Base-by-base conservation (phyloP, 2,888 invertebrate genomes). In the Tanytarsus gracilentus region DNA sequence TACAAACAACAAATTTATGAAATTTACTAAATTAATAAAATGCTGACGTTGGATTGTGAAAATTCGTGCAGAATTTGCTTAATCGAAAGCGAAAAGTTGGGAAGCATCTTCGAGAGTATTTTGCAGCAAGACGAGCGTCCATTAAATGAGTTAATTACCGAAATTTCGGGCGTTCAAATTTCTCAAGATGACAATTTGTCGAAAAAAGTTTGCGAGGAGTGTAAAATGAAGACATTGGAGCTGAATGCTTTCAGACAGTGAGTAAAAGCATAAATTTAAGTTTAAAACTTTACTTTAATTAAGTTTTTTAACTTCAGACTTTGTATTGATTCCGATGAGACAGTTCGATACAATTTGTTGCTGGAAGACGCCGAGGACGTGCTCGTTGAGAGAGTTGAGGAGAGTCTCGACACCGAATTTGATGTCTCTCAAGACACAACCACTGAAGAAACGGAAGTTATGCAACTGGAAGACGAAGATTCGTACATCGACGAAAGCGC, bases 181-280 rank as follows among this genome's bases (percentile, higher is more conserved):
- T 27, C 27, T 4, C 11, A 11, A 9, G n/a, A n/a, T 44, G 58
- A 58, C 23, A 16, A 8, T 6, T 21, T 58, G 3, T 40, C 40
- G 2, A 44, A 58, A 29, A 58, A 58, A 23, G 21, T 58, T 29
- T 58, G 58, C 16, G 40, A 58, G 48, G 48, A 58, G 4, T 58
- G 58, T 11, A 14, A 9, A 18, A 3, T 7, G 2, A 58, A 58
- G 18, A 29, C 30, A 8, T 14, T 58, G 11, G 48, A 27, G 5
- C 30, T 58, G 21, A 18, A 14, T 16, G 44, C 44, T 3, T 58
- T 58, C 18, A 40, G 58, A 14, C 58, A 58, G n/a, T n/a, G n/a
- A n/a, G n/a, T n/a, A n/a, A n/a, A n/a, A n/a, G n/a, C n/a, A n/a
- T n/a, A n/a, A n/a, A n/a, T n/a, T n/a, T n/a, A n/a, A n/a, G n/a